Evolutionary conservation across 1,140 invertebrate species (phyloP), one percentile per base, ranked within the genome.

Genomic region (Thalassaphorura encarpata): DNA sequence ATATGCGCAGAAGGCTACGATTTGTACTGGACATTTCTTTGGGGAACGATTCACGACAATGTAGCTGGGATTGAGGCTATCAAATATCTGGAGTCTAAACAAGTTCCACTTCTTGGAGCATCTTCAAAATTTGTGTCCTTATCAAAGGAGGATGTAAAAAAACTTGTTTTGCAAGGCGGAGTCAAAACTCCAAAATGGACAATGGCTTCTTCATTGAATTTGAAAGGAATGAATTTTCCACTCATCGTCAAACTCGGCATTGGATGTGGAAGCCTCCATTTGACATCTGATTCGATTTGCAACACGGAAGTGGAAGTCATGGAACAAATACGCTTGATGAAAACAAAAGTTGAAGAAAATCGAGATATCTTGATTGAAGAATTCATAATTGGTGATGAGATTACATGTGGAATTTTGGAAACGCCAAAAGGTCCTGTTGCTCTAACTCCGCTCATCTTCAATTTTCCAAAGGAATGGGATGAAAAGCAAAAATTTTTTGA

Each of bases 51-150:
- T n/a, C 8, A 16, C 11, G 8, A 49, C 21, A 15, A 24, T 28
- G 16, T 49, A 8, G 47, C 47, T n/a, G 47, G 47, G 47, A 13
- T 49, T 13, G 16, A 49, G 47, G 47, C 47, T 29, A 49, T 23
- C 11, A 24, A 21, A 29, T 29, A 49, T 28, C 19, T 49, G 16
- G 47, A 49, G 27, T 6, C 6, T 13, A 16, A 11, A 16, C 11
- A 23, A 13, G 23, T 27, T 15, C 47, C 26, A n/a, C 6, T 29
- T 8, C 6, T 49, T 8, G 47, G 47, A 11, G 5, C 47, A n/a
- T 26, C 47, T 11, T 21, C 47, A 8, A 49, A 49, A 29, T 49
- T 15, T 28, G 6, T 29, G 16, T 8, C 11, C 21, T 27, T 49
- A 29, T 15, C 47, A 13, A 49, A 49, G 26, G 15, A 8, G 47